These are phyloP conservation scores for Dermatemys mawii DNA, from an alignment of 2,113 vertebrate species.

Conservation along the genomic window DNA sequence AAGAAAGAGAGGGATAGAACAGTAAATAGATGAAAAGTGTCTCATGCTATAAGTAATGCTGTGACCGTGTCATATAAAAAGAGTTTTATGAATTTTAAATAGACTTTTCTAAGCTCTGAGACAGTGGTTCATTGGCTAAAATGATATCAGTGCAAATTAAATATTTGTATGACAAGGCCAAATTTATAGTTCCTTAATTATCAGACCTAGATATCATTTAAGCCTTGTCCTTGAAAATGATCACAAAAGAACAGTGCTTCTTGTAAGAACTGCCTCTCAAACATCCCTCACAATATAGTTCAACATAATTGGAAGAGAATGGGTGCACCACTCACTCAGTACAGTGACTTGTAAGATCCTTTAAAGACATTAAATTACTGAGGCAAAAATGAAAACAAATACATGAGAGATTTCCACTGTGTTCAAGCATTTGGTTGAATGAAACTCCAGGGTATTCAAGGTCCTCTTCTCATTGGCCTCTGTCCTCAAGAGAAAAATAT, in stretches of 20 bases:
- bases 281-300: not conserved
- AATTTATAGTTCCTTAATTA: slow-evolving; percentile 54
- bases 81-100: slow-evolving; percentile 38
- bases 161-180: slow-evolving; percentile 62
- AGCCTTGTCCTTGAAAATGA: slow-evolving; percentile 50
- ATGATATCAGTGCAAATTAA: slow-evolving; percentile 60
- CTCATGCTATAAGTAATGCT: slow-evolving; percentile 25
- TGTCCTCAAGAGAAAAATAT: not conserved
- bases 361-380: not conserved
- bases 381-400: not conserved
- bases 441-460: not conserved
- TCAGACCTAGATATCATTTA: slow-evolving; percentile 54
- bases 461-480: not conserved
- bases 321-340: not conserved
- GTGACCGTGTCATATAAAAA: not conserved
- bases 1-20: not conserved
- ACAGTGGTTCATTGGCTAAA: slow-evolving; percentile 17
- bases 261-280: slow-evolving; percentile 29
- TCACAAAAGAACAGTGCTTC: slow-evolving; percentile 40
- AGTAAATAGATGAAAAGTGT: not conserved
- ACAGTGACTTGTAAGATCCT: not conserved
- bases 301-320: slow-evolving; percentile 16
- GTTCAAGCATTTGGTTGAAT: not conserved
- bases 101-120: slow-evolving; percentile 2
- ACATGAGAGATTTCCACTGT: not conserved